Percentiles rank a stretch among this genome's conserved stretches.
Evolutionary conservation across 30 jellyfish, hydroid and myxozoan genomes (phyloP).

Genomic region (Aurelia aurita): DNA sequence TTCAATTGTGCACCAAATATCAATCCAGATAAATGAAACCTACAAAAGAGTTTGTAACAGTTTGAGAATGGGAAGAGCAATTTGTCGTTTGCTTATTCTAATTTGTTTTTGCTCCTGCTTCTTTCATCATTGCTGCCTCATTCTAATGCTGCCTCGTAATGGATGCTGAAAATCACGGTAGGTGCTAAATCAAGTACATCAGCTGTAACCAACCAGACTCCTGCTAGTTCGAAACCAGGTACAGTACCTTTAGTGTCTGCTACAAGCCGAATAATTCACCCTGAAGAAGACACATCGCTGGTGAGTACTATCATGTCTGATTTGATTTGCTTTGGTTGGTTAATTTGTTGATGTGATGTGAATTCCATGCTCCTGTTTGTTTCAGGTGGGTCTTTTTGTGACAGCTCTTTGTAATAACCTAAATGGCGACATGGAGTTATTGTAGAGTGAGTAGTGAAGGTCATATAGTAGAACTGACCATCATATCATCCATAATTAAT

Average conservation of each 20-base stretch:
- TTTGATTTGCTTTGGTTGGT: conserved; percentile 5
- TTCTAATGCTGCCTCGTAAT: conserved; percentile 42
- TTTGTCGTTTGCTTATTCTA: background rate
- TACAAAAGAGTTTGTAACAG: conserved; percentile 10
- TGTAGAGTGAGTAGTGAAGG: no score
- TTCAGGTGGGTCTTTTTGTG: conserved; percentile 51
- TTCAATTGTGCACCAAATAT: background rate
- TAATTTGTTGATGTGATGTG: conserved; percentile 1
- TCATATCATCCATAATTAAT: no score
- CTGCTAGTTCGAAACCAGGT: conserved; percentile 80
- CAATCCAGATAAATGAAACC: background rate
- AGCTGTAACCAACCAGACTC: conserved; percentile 43
- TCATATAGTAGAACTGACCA: no score
- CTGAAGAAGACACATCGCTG: conserved; percentile 94
- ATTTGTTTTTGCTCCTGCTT: conserved; percentile 47
- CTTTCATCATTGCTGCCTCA: conserved; percentile 66
- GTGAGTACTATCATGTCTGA: conserved; percentile 63
- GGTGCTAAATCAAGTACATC: conserved; percentile 81
- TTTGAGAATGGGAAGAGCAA: background rate
- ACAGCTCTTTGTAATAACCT: background rate
- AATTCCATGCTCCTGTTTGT: conserved; percentile 10
- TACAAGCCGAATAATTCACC: conserved; percentile 96
- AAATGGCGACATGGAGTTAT: no score
- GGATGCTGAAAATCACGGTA: conserved; percentile 81
- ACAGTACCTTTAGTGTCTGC: conserved; percentile 97